Evolutionary conservation across 2,888 invertebrate genomes (phyloP), one percentile per base, ranked within the genome.

Genomic region (Hirtodrosophila histrioides): DNA sequence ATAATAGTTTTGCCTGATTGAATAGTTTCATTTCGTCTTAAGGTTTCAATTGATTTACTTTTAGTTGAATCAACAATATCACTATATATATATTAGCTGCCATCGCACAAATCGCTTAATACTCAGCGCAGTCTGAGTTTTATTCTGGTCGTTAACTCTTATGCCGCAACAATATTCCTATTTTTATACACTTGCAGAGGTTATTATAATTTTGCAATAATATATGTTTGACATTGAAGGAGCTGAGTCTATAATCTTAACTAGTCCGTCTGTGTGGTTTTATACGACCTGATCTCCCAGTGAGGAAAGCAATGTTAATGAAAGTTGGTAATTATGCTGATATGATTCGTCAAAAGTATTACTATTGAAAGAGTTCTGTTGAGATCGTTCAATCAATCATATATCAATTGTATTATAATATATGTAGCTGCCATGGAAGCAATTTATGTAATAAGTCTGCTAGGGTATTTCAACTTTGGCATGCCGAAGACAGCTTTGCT

Each of bases 41-140:
- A 3, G 5, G 36, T 66, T 61, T 3, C 35, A 39, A 36, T 41
- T 17, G 43, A 17, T 50, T 50, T 35, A 36, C 27, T 31, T 46
- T 62, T 12, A 51, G 74, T 74, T 58, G 12, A 4, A 57, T 46
- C 36, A 40, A 39, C 43, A 41, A 35, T 51, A 37, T n/a, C 12
- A 24, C 33, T 29, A 29, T 17, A 37, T 29, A n/a, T 50, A 27
- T 55, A 17, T 17, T 17, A 62, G 50, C 40, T 48, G 12, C 46
- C 35, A 72, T 46, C 71, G 71, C 73, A 73, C 68, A 71, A 67
- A 54, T 35, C 44, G 60, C 73, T 51, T 50, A 65, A 65, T 41
- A 44, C 48, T 55, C 54, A 43, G 72, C 27, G 37, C 8, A 40
- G 53, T 63, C 69, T 69, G 56, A 45, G 56, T 37, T 39, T 24